phyloP scores from a whole-genome alignment of 2,888 invertebrate genomes.

The Brachycybe producta region DNA sequence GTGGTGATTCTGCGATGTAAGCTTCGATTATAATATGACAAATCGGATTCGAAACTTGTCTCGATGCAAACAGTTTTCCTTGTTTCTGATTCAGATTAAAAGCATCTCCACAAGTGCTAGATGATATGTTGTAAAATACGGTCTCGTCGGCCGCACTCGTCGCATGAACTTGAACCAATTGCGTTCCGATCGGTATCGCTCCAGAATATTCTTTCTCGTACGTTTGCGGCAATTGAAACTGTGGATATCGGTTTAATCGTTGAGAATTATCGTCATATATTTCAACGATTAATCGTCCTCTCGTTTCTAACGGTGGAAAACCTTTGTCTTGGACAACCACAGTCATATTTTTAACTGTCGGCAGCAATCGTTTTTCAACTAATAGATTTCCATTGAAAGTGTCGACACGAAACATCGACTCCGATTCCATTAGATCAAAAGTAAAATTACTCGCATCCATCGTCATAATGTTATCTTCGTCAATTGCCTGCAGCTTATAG shows the following conservation, averaged over 20 bases:
- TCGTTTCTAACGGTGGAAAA: conserved; percentile 17
- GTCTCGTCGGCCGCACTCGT: conserved; percentile 24
- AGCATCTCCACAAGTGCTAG: conserved; percentile 8
- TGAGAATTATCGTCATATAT: conserved; percentile 24
- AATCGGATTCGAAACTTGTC: conserved; percentile 19
- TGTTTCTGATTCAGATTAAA: conserved; percentile 17
- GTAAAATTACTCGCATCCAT: conserved; percentile 22
- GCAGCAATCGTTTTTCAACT: conserved; percentile 11
- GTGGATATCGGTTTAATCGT: conserved; percentile 21
- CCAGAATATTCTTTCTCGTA: conserved; percentile 24
- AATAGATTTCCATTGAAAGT: conserved; percentile 25
- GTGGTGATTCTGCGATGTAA: conserved; percentile 19
- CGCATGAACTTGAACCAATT: conserved; percentile 24
- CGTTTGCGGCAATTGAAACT: conserved; percentile 25
- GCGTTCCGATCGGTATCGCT: conserved; percentile 24
- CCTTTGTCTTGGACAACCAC: conserved; percentile 16
- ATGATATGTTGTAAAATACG: conserved; percentile 25
- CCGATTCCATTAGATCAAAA: conserved; percentile 22
- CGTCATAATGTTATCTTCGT: conserved; percentile 23
- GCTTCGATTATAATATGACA: conserved; percentile 26
- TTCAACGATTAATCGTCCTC: conserved; percentile 23
- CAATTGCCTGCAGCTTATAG: conserved; percentile 25
- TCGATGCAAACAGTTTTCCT: conserved; percentile 29
- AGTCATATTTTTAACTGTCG: conserved; percentile 15
- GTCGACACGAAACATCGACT: conserved; percentile 24